Base-by-base conservation (phyloP, 2,888 invertebrate genomes). In the Eilema sororculum region DNA sequence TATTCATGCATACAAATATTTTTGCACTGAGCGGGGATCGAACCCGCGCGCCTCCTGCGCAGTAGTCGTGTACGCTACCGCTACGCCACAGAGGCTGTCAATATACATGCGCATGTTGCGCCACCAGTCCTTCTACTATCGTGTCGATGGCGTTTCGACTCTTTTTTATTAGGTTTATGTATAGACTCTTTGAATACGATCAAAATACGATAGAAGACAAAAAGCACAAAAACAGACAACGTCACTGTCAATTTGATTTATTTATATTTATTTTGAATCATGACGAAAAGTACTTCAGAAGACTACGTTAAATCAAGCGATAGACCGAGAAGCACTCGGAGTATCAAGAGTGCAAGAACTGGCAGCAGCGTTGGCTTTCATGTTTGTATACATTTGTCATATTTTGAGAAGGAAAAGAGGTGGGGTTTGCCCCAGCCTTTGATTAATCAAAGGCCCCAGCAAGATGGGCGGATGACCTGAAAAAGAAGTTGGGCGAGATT, bases 281-380 rank as follows among this genome's bases (percentile, higher is more conserved):
- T 90, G 90, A 56, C 84, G 3, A 90, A 86, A 76, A 90, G 87
- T 69, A 78, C 76, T 0, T 84, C 85, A 0, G 90, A 89, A 4
- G 87, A 89, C 0, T 83, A 78, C 46, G 82, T 87, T 0, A 89
- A 86, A 67, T 82, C 87, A 0, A 87, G 78, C 46, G 91, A 90
- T 1, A 92, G 89, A 41, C 75, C 83, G 0, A 84, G 89, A 10
- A 90, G 90, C 62, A 73, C 74, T 1, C 89, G 90, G 63, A 80
- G 58, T 58, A n/a, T 10, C 0, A 84, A 89, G 10, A 91, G 90
- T 66, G 74, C 73, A 2, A 90, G 90, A 65, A 57, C 65, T 62
- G 78, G 84, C 2, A 87, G 88, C 61, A 85, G 88, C 0, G 63
- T 67, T 13, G 61, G 24, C 3, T 56, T 76, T 20, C 77, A 75